These are phyloP conservation scores for Plestiodon gilberti DNA, from an alignment of 2,113 vertebrate species.

Conservation along the genomic window DNA sequence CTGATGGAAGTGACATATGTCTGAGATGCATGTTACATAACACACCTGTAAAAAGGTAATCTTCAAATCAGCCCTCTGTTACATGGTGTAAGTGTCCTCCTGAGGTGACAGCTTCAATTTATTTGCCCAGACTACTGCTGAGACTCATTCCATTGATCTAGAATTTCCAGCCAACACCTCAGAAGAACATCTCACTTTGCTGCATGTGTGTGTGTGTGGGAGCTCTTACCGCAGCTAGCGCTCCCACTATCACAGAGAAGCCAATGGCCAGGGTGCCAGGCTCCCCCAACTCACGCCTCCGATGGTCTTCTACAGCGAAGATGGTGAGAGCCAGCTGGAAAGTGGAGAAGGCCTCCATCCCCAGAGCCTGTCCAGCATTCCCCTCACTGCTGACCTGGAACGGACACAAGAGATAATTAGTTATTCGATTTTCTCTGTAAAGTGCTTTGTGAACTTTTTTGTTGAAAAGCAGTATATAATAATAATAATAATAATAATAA, in stretches of 20 bases:
- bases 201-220: too few species aligned
- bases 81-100: not conserved
- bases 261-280: conserved; percentile 79
- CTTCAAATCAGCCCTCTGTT: not conserved
- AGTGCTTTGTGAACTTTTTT: too few species aligned
- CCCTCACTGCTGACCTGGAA: conserved; percentile 73
- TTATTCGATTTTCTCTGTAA: too few species aligned
- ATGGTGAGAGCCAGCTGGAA: conserved; percentile 84
- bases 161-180: too few species aligned
- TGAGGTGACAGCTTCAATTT: not conserved
- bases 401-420: not conserved
- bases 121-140: not conserved
- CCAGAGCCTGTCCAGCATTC: conserved; percentile 79
- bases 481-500: too few species aligned
- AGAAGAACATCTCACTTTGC: not conserved
- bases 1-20: not conserved
- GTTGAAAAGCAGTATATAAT: too few species aligned
- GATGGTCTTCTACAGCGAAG: conserved; percentile 76
- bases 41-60: not conserved
- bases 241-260: conserved; percentile 77
- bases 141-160: not conserved
- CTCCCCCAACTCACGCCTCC: conserved; percentile 63
- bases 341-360: conserved; percentile 81
- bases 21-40: not conserved
- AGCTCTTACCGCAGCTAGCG: conserved; percentile 75